Evolutionary conservation across 2,797 vertebrate genomes (phyloP), one percentile per base, ranked within the genome.

Genomic region (Danio aesculapii): DNA sequence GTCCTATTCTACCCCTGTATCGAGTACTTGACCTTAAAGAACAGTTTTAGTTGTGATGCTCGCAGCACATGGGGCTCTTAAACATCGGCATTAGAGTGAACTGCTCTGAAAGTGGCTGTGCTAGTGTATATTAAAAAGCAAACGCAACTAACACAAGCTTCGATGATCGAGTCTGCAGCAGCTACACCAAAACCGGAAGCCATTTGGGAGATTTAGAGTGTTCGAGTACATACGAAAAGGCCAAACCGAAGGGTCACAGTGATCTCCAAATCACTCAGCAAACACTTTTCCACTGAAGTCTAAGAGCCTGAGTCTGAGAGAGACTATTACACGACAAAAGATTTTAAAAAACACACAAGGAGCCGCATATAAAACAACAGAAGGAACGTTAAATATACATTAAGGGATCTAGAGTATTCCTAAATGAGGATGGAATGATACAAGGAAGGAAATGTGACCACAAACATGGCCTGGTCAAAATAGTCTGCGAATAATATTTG

Each of bases 1-100:
- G 85, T 91, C 94, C 93, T 96, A 95, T 85, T 84, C 94, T 93
- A 92, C 85, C 86, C 72, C 90, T 88, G 89, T 84, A 89, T 82
- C 72, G 89, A 92, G 82, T 76, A 84, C 64, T 8, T 47, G 86
- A 88, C 81, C 86, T 87, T 79, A 53, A 75, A 81, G 76, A 88
- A 86, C 81, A 72, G 75, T 86, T 77, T 47, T 57, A 73, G 52
- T 50, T 83, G n/a, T 19, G 49, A 75, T 90, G 84, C 83, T 86
- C 83, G 79, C 70, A 79, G 72, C 61, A 70, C 30, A 72, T 69
- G 75, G 44, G 66, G 68, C 39, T 83, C 77, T 79, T 83, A 88
- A 92, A 90, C 89, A 72, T 82, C 88, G 88, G 85, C 68, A 82
- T 75, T 85, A 79, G 69, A 67, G 75, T 77, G 57, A 70, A 47